These are phyloP conservation scores for Eubasilissa splendida DNA, from an alignment of 2,888 invertebrate species.

Conservation along the genomic window DNA sequence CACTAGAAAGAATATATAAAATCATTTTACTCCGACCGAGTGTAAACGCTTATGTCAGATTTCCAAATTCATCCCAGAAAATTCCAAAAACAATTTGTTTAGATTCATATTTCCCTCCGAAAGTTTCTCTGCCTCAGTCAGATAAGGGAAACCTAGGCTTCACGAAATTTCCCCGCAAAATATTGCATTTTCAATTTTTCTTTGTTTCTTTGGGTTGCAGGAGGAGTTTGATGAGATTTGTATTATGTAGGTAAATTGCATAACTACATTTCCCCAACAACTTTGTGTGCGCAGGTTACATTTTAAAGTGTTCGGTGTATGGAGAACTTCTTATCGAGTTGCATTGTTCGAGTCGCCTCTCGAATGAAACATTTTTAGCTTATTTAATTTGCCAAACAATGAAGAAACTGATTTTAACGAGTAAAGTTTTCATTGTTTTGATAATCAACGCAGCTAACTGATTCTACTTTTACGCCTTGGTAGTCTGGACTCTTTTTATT, in stretches of 20 bases:
- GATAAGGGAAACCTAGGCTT: slow-evolving; percentile 44
- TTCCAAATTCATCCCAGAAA: slow-evolving; percentile 6
- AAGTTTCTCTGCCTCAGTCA: slow-evolving; percentile 31
- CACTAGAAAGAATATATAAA: too few species aligned
- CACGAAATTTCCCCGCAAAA: slow-evolving; percentile 42
- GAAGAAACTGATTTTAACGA: slow-evolving; percentile 40
- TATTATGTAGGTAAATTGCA: slow-evolving; percentile 48
- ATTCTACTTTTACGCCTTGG: background rate
- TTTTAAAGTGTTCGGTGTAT: slow-evolving; percentile 17
- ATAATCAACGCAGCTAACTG: slow-evolving; percentile 26
- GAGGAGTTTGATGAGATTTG: slow-evolving; percentile 54
- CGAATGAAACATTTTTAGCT: slow-evolving; percentile 7
- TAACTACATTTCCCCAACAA: slow-evolving; percentile 1
- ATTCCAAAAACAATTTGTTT: slow-evolving; percentile 32
- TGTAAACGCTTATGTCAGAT: slow-evolving; percentile 40
- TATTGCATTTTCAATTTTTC: slow-evolving; percentile 52
- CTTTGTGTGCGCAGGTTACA: slow-evolving; percentile 34
- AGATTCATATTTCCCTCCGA: slow-evolving; percentile 34
- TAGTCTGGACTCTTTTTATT: too few species aligned
- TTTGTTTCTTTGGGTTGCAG: slow-evolving; percentile 42
- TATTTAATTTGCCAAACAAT: slow-evolving; percentile 22
- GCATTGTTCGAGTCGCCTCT: slow-evolving; percentile 20
- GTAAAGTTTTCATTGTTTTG: slow-evolving; percentile 35
- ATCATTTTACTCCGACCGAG: too few species aligned
- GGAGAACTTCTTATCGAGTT: slow-evolving; percentile 18